phyloP scores from a whole-genome alignment of 2,113 vertebrate genomes.

The Baryphthengus martii region DNA sequence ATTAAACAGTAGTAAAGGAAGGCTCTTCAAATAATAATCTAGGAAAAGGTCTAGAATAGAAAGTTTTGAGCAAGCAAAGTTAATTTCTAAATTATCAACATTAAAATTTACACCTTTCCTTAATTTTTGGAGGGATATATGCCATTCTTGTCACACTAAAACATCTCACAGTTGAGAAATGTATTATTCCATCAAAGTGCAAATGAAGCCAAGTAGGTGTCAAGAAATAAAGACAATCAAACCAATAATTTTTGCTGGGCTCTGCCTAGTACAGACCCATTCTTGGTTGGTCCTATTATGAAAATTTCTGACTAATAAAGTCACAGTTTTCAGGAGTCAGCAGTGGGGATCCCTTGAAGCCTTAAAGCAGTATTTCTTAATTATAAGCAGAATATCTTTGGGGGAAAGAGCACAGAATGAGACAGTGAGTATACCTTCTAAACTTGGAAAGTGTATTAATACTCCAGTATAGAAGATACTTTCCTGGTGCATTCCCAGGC shows the following conservation, averaged over 20 bases:
- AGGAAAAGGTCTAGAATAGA: neutral
- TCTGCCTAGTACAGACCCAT: neutral
- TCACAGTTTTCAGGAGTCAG: neutral
- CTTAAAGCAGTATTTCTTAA: neutral
- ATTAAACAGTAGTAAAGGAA: neutral
- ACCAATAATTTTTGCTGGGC: neutral
- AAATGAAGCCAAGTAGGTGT: neutral
- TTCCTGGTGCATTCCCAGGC: neutral
- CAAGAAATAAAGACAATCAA: neutral
- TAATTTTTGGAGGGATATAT: neutral
- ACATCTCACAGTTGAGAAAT: neutral
- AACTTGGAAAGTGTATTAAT: neutral
- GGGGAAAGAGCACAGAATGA: neutral
- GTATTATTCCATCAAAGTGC: neutral
- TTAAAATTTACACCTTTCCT: neutral
- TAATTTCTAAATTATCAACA: neutral
- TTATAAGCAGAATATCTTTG: neutral
- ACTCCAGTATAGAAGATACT: neutral
- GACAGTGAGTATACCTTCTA: neutral
- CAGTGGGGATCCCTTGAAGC: fast-evolving
- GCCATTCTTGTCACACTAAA: neutral
- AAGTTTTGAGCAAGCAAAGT: neutral
- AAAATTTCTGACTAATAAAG: neutral
- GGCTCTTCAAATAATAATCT: neutral
- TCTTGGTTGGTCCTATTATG: neutral